A percentile compares a stretch with the other conserved stretches of the same genome.
phyloP scores from a whole-genome alignment of 2,113 vertebrate genomes.

The Channa argus region DNA sequence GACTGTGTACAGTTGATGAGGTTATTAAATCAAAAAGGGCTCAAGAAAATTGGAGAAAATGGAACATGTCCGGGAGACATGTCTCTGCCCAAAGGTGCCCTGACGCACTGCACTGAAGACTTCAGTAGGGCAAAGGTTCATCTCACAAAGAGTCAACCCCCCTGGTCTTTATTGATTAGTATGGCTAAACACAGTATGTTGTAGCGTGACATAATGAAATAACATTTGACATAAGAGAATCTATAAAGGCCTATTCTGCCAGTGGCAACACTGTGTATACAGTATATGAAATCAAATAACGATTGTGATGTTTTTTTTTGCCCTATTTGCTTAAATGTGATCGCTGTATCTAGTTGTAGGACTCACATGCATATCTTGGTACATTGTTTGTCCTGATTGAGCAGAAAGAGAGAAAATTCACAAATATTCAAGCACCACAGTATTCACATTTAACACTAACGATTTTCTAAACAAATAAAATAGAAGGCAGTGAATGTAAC shows the following conservation, averaged over 20 bases:
- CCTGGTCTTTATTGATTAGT: constrained; percentile 13
- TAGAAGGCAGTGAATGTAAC: neutral
- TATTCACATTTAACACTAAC: no score
- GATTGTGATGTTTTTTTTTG: no score
- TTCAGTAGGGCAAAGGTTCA: neutral
- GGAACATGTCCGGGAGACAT: constrained; percentile 19
- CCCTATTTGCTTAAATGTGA: no score
- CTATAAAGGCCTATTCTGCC: no score
- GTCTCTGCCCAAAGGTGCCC: constrained; percentile 9
- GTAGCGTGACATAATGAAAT: constrained; percentile 13
- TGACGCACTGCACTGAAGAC: constrained; percentile 19
- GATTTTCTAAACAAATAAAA: neutral
- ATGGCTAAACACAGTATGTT: constrained; percentile 20
- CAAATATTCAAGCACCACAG: no score
- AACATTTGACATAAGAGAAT: neutral
- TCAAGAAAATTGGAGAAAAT: constrained; percentile 5
- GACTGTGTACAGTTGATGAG: constrained; percentile 12
- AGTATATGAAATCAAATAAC: no score
- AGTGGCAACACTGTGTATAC: no score
- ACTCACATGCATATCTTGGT: no score
- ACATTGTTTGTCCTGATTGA: no score
- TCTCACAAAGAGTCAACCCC: constrained; percentile 2
- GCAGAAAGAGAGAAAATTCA: no score
- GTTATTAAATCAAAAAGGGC: constrained; percentile 18
- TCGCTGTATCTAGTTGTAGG: no score